Conservation (phyloP, 2,888 invertebrate species). For the Cryptus armator region DNA sequence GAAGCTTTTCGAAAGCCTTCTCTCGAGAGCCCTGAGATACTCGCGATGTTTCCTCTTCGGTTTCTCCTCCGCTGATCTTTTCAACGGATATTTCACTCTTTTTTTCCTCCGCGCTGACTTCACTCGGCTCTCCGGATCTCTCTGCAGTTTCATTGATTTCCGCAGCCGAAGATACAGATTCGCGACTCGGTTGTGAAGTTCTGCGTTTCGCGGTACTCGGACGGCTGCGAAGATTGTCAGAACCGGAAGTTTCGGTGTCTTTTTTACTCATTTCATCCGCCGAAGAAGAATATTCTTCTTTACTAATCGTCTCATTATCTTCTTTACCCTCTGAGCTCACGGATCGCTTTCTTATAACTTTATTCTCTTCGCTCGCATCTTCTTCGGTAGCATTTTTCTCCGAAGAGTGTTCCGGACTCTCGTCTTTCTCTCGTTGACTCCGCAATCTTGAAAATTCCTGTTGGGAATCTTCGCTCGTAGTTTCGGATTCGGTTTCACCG, state of each 20-base stretch:
- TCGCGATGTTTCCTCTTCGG: background rate
- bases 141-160: slow-evolving; percentile 11
- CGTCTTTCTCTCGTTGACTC: slow-evolving; percentile 43
- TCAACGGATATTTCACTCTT: background rate
- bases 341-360: background rate
- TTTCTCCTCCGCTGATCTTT: slow-evolving; percentile 16
- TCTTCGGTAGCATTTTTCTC: slow-evolving; percentile 1
- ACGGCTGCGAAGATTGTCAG: slow-evolving; percentile 33
- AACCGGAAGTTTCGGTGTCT: slow-evolving; percentile 40
- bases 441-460: slow-evolving; percentile 75
- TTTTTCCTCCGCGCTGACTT: slow-evolving; percentile 12
- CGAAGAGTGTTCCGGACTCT: slow-evolving; percentile 11
- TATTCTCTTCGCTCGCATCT: slow-evolving; percentile 1
- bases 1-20: slow-evolving; percentile 6
- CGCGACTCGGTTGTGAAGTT: slow-evolving; percentile 2
- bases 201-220: slow-evolving; percentile 43
- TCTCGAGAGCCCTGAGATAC: slow-evolving; percentile 7
- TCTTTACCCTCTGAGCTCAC: slow-evolving; percentile 30
- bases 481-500: slow-evolving; percentile 53
- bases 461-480: slow-evolving; percentile 73
- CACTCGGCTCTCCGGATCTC: background rate
- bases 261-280: slow-evolving; percentile 59
- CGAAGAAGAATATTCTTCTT: slow-evolving; percentile 44
- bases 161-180: slow-evolving; percentile 23
- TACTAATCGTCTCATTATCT: slow-evolving; percentile 51